Evolutionary conservation across 2,888 invertebrate species (phyloP).

Genomic region (Germaria angustata): DNA sequence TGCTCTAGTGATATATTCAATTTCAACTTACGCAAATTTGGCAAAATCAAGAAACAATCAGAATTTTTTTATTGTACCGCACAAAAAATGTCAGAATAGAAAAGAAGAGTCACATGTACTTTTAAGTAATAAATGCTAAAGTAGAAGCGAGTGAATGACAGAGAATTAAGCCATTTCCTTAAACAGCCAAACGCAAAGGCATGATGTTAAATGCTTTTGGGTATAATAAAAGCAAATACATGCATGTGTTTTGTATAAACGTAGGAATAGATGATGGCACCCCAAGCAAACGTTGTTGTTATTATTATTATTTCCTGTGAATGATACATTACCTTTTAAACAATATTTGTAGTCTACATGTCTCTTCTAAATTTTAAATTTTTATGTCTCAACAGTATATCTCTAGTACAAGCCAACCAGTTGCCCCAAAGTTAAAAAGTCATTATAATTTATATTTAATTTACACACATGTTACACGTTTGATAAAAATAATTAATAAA

Average conservation of each 20-base stretch:
- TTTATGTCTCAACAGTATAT: background rate
- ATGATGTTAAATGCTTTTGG: constrained; percentile 53
- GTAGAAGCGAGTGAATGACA: background rate
- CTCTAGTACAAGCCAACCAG: constrained; percentile 18
- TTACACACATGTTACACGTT: constrained; percentile 38
- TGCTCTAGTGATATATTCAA: constrained; percentile 66
- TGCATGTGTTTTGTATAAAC: background rate
- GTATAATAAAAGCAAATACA: constrained; percentile 51
- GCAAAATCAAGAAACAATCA: constrained; percentile 20
- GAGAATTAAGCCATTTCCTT: constrained; percentile 22
- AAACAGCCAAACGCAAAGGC: constrained; percentile 7
- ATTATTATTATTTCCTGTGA: constrained; percentile 31
- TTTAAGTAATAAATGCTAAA: background rate
- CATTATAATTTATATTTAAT: constrained; percentile 46
- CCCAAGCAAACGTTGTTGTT: background rate
- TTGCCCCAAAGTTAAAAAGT: constrained; percentile 44
- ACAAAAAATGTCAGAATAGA: background rate
- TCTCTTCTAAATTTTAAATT: background rate
- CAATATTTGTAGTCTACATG: constrained; percentile 10
- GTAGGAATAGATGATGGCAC: constrained; percentile 48
- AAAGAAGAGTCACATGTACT: background rate
- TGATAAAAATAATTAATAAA: no score
- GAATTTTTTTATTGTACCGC: background rate
- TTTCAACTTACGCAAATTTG: constrained; percentile 67
- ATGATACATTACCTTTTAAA: constrained; percentile 59